Percentiles rank a stretch among this genome's conserved stretches.
phyloP scores from a whole-genome alignment of 2,113 vertebrate species.

The Charina bottae region DNA sequence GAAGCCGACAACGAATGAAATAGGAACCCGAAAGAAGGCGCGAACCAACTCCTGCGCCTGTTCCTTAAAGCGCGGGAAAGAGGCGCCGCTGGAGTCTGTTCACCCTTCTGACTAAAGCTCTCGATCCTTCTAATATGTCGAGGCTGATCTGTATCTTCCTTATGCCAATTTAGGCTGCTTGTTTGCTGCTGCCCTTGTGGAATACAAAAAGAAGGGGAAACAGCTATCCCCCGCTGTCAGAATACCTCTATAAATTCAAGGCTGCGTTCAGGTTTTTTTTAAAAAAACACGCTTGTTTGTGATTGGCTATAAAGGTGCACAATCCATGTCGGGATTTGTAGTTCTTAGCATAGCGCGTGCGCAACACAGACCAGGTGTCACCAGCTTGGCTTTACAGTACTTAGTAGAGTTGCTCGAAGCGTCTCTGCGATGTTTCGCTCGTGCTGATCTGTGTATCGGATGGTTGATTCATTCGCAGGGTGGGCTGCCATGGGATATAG shows the following conservation, averaged over 20 bases:
- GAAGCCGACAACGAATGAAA: conserved; percentile 6
- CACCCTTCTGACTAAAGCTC: too few relatives aligned
- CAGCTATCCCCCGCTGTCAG: too few relatives aligned
- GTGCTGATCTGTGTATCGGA: too few relatives aligned
- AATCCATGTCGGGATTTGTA: conserved; percentile 42
- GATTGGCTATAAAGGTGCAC: accelerated
- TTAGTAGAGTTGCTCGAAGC: neutral
- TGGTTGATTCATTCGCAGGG: neutral
- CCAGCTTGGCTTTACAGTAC: neutral
- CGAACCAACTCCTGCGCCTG: conserved; percentile 21
- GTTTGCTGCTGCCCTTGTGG: neutral
- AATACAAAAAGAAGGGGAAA: neutral
- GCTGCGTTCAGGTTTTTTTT: neutral
- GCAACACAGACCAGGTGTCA: neutral
- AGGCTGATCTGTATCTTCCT: neutral
- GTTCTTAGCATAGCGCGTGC: conserved; percentile 20
- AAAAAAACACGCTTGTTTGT: neutral
- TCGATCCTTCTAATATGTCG: neutral
- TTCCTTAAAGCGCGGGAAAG: conserved; percentile 61
- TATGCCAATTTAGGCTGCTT: too few relatives aligned
- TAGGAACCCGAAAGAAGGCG: neutral
- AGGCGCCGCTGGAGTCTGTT: neutral
- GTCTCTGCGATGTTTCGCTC: neutral
- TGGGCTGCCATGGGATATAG: neutral
- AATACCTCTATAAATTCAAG: neutral